Evolutionary conservation across 1,140 invertebrate genomes (phyloP).

Genomic region (Brachionus manjavacas): DNA sequence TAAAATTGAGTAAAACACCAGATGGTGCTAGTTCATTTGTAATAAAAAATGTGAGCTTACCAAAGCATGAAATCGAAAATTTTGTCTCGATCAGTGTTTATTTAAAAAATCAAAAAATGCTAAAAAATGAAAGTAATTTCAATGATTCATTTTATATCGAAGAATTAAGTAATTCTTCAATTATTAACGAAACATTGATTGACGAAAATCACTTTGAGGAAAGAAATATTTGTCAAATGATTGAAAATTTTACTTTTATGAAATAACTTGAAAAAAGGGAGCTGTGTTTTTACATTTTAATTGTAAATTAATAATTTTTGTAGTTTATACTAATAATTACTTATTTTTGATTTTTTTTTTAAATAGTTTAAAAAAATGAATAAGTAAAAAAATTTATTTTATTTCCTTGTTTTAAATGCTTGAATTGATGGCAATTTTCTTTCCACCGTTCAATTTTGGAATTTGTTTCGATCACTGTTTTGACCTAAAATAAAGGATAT

Average conservation of each 20-base stretch:
- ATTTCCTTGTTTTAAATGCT: too few species aligned
- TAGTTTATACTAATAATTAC: too few species aligned
- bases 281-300: too few species aligned
- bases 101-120: background rate
- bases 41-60: background rate
- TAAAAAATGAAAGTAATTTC: background rate
- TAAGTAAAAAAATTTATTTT: too few species aligned
- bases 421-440: too few species aligned
- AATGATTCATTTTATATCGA: background rate
- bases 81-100: background rate
- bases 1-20: background rate
- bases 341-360: too few species aligned
- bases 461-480: too few species aligned
- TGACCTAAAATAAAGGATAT: too few species aligned
- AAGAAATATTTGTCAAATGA: background rate
- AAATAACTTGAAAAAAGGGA: background rate
- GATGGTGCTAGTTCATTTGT: background rate
- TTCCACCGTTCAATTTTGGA: too few species aligned
- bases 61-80: background rate
- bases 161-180: background rate
- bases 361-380: too few species aligned
- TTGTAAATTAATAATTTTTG: too few species aligned
- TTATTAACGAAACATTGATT: background rate
- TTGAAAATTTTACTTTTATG: background rate
- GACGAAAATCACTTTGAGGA: background rate